These are phyloP conservation scores for Eupristina koningsbergeri DNA, from an alignment of 1,140 invertebrate species.

Conservation along the genomic window DNA sequence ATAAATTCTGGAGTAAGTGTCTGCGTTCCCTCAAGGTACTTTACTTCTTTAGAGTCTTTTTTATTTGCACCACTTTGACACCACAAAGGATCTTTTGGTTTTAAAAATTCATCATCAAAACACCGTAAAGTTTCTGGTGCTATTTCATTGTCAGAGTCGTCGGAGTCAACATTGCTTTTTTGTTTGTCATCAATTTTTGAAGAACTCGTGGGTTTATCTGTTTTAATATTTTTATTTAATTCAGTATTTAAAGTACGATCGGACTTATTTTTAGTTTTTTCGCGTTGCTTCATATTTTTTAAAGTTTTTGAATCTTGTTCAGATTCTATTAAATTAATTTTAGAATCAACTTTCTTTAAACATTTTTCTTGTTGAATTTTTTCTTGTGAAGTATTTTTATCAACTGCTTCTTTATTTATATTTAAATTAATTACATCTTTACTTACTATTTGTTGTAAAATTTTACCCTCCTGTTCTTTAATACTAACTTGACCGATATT, in stretches of 20 bases:
- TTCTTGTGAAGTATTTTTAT: neutral
- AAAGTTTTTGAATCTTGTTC: neutral
- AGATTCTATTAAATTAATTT: neutral
- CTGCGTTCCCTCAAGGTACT: conserved; percentile 20
- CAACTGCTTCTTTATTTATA: neutral
- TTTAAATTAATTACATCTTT: neutral
- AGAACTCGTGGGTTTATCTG: neutral
- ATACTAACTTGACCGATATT: no score
- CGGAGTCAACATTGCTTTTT: no score
- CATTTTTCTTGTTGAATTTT: neutral
- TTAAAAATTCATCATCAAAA: neutral
- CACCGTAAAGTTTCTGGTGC: neutral
- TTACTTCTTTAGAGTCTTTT: neutral
- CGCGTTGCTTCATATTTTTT: no score
- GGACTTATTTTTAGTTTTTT: neutral
- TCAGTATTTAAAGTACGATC: neutral
- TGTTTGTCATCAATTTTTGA: neutral
- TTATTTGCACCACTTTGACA: neutral
- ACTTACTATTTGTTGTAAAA: neutral
- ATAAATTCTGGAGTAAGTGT: conserved; percentile 30
- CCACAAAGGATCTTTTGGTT: neutral
- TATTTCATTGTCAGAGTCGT: no score
- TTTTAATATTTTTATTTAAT: neutral
- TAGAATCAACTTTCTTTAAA: neutral
- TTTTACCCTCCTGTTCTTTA: neutral